A percentile compares a stretch with the other conserved stretches of the same genome.
These are phyloP conservation scores for Danio rerio DNA, from an alignment of 2,113 vertebrate genomes.

Conservation along the genomic window DNA sequence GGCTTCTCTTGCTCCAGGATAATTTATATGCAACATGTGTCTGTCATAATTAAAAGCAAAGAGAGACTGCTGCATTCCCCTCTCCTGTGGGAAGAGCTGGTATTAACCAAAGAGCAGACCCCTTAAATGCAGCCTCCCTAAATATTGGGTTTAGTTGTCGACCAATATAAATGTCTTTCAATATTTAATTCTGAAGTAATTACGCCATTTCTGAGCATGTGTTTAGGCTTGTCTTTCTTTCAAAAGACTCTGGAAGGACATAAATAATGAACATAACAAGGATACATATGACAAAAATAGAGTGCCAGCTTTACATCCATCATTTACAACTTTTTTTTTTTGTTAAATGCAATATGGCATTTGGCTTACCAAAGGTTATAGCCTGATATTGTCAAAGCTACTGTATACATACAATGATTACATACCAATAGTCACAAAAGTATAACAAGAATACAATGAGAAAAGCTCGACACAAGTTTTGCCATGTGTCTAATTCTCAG, in stretches of 20 bases:
- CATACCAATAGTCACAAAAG: background rate
- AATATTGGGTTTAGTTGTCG: background rate
- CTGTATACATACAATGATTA: slow-evolving; percentile 3
- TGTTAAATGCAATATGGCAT: background rate
- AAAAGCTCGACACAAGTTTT: background rate
- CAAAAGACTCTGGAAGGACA: background rate
- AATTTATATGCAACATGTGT: slow-evolving; percentile 3
- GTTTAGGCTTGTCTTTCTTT: background rate
- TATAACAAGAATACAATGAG: background rate
- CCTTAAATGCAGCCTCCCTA: background rate
- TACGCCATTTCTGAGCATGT: background rate
- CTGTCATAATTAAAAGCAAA: slow-evolving; percentile 9
- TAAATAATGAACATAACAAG: slow-evolving; percentile 1
- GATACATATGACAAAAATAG: slow-evolving; percentile 26
- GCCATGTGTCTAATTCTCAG: background rate
- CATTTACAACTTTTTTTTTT: background rate
- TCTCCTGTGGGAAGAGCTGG: background rate
- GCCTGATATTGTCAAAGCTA: background rate
- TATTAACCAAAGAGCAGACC: background rate
- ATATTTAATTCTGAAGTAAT: background rate
- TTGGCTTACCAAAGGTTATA: background rate
- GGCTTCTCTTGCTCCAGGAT: slow-evolving; percentile 16
- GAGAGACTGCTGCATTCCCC: background rate
- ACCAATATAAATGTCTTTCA: background rate
- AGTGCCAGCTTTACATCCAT: background rate